These are phyloP conservation scores for Pagrus major DNA, from an alignment of 2,113 vertebrate genomes.

Conservation along the genomic window DNA sequence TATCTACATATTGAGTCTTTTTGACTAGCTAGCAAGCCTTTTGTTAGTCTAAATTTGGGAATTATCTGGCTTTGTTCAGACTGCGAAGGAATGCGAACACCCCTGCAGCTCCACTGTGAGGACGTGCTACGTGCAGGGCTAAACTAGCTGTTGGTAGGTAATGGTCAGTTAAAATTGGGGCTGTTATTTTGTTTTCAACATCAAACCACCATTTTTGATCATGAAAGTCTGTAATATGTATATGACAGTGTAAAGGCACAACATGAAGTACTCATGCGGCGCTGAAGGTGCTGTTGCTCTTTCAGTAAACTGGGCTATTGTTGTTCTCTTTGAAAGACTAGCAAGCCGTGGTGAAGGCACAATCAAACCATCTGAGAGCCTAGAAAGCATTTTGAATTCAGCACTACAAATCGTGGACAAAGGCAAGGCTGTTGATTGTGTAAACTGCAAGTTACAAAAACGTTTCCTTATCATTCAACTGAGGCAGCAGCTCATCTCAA, in stretches of 20 bases:
- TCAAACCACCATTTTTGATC: not conserved
- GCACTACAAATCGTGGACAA: not conserved
- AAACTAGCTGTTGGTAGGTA: not conserved
- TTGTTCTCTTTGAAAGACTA: not conserved
- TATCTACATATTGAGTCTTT: not conserved
- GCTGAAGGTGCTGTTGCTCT: not conserved
- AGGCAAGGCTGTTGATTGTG: not conserved
- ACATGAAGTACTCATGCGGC: too few relatives aligned
- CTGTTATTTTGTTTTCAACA: not conserved
- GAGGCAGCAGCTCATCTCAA: not conserved
- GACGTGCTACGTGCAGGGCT: not conserved
- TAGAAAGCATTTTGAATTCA: not conserved
- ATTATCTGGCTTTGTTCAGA: not conserved
- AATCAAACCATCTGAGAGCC: not conserved
- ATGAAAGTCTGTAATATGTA: not conserved
- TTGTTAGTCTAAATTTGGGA: not conserved
- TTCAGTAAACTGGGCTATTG: not conserved
- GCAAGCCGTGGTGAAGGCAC: not conserved
- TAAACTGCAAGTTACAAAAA: too few relatives aligned
- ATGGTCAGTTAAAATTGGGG: too few relatives aligned
- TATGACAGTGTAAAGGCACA: not conserved
- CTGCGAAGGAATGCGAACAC: not conserved
- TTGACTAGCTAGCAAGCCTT: not conserved
- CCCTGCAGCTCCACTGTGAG: not conserved
- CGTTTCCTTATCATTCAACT: too few relatives aligned